Conservation (phyloP, 2,888 invertebrate genomes). For the Tholera decimalis region DNA sequence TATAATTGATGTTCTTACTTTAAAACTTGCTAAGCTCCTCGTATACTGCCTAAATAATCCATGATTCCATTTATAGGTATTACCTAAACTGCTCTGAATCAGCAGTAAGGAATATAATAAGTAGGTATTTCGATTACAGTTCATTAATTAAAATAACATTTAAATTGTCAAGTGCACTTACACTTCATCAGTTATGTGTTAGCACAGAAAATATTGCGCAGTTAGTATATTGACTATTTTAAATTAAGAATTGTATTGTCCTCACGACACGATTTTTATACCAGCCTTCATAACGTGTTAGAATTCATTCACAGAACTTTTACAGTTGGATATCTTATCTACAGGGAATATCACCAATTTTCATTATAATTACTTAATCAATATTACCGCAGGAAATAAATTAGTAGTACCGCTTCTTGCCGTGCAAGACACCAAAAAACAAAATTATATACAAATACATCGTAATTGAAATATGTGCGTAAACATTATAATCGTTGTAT, state of each 20-base stretch:
- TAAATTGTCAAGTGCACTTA: not conserved
- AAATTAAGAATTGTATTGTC: not conserved
- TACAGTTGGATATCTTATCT: slow-evolving; percentile 13
- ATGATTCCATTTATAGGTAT: not conserved
- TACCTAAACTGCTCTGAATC: not conserved
- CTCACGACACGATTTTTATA: not conserved
- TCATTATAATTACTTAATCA: slow-evolving; percentile 31
- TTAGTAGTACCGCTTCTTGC: slow-evolving; percentile 26
- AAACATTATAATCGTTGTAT: slow-evolving; percentile 51
- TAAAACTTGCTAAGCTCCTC: slow-evolving; percentile 8
- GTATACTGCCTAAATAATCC: slow-evolving; percentile 13
- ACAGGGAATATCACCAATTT: slow-evolving; percentile 37
- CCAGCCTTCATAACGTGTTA: slow-evolving; percentile 4
- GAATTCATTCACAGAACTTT: not conserved
- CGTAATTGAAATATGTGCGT: slow-evolving; percentile 47
- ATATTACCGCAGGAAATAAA: slow-evolving; percentile 47
- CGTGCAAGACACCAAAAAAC: slow-evolving; percentile 32
- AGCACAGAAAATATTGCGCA: not conserved
- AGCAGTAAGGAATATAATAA: not conserved
- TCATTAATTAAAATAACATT: not conserved
- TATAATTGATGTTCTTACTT: not conserved
- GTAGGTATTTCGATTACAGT: not conserved
- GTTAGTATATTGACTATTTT: not conserved
- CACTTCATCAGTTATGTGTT: not conserved
- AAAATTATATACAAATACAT: slow-evolving; percentile 49